These are phyloP conservation scores for Drosophila melanocephala DNA, from an alignment of 2,888 invertebrate species.

Conservation along the genomic window DNA sequence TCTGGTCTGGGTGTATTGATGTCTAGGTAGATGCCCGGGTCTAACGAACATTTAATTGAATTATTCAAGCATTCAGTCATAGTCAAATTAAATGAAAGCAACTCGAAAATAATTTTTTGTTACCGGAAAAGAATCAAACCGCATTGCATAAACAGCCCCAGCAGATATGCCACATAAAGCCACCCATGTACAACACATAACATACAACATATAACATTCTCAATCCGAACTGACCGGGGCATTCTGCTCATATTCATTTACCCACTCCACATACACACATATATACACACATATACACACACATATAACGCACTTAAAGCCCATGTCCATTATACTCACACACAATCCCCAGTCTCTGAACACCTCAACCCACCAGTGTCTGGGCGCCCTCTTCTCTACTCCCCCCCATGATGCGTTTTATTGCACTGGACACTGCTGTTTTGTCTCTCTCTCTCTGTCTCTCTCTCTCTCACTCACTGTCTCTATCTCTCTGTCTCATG, in stretches of 20 bases:
- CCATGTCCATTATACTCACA: slow-evolving; percentile 58
- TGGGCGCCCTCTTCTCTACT: slow-evolving; percentile 20
- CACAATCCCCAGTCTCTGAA: slow-evolving; percentile 10
- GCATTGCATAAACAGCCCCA: slow-evolving; percentile 61
- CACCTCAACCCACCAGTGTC: slow-evolving; percentile 40
- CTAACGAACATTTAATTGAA: slow-evolving; percentile 72
- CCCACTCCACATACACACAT: slow-evolving; percentile 42
- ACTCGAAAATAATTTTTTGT: slow-evolving; percentile 24
- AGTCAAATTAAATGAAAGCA: slow-evolving; percentile 53
- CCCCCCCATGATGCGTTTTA: slow-evolving; percentile 48
- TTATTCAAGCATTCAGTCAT: slow-evolving; percentile 63
- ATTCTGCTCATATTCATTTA: slow-evolving; percentile 41
- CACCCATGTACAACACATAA: slow-evolving; percentile 28
- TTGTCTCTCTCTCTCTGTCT: slow-evolving; percentile 4
- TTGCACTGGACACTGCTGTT: slow-evolving; percentile 41
- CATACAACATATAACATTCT: neutral
- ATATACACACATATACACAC: neutral
- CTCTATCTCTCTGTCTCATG: slow-evolving; percentile 21
- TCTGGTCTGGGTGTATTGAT: neutral
- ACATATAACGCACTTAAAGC: slow-evolving; percentile 59
- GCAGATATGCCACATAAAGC: slow-evolving; percentile 26
- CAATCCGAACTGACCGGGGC: slow-evolving; percentile 26
- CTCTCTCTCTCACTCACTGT: slow-evolving; percentile 7
- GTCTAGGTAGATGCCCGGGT: slow-evolving; percentile 27
- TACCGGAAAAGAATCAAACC: slow-evolving; percentile 40